Evolutionary conservation across 2,888 invertebrate genomes (phyloP), one percentile per base, ranked within the genome.

Genomic region (Acronicta psi): DNA sequence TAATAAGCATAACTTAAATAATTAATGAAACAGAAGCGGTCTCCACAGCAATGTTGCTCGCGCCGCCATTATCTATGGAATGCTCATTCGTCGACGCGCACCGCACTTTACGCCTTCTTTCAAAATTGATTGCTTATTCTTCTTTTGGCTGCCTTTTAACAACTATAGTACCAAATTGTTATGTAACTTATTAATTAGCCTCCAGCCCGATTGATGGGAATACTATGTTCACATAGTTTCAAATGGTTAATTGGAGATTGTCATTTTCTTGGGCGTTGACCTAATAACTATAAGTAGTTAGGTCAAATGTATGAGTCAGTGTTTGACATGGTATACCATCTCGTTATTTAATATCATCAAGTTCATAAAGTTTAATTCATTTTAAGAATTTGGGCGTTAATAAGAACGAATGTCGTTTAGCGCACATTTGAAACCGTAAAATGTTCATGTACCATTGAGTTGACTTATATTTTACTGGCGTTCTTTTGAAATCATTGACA

Each of bases 21-120:
- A 7, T 18, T 25, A 18, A 25, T n/a, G 52, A 42, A 57, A 68
- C 40, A 68, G 40, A 83, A 83, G 82, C 69, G 66, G 16, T 57
- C 66, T 87, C 89, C 77, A 83, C 45, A 73, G 36, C 65, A 59
- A 44, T 16, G 20, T 46, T 64, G 59, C 29, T 11, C 11, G 29
- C 29, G 29, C 85, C 59, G 55, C 82, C 79, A 85, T 86, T 85
- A 84, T 79, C 81, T 63, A 71, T 81, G 84, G 88, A 87, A 89
- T 88, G 88, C 65, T 80, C 80, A 82, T 82, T 83, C 84, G 84
- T 79, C 80, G 83, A 70, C 79, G 78, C 73, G 84, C 71, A 73
- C 82, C 82, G 77, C 87, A 88, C 88, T 89, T 89, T 87, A 82
- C 89, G 88, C 87, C 88, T 85, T 79, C 81, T 81, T 80, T 80